phyloP scores from a whole-genome alignment of 2,888 invertebrate species.

The Cylindroiulus punctatus region DNA sequence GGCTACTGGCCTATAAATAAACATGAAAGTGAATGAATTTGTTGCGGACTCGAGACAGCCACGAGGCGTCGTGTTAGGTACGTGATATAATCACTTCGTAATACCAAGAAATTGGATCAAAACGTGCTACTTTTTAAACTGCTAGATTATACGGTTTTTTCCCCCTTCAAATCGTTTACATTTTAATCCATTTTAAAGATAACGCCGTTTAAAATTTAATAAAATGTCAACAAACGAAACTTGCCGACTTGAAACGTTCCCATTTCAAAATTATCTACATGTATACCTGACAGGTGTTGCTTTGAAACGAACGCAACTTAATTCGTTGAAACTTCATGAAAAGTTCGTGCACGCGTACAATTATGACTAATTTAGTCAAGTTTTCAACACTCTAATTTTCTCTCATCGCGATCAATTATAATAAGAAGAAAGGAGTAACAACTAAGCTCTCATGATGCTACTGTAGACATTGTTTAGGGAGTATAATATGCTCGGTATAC shows the following conservation, averaged over 20 bases:
- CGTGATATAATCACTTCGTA: background rate
- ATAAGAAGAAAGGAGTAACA: background rate
- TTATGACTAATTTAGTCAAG: conserved; percentile 11
- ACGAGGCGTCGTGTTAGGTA: conserved; percentile 5
- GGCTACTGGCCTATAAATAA: conserved; percentile 40
- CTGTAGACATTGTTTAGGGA: no score
- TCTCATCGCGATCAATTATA: background rate
- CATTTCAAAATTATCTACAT: background rate
- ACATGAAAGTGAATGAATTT: background rate
- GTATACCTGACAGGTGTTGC: background rate
- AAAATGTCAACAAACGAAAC: conserved; percentile 35
- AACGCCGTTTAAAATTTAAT: conserved; percentile 30
- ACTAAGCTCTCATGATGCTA: no score
- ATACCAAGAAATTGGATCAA: background rate
- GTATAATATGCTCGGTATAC: no score
- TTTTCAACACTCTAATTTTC: background rate
- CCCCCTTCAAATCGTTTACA: background rate
- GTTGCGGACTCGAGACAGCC: background rate
- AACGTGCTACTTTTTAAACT: conserved; percentile 35
- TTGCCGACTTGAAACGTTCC: conserved; percentile 25
- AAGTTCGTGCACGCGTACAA: background rate
- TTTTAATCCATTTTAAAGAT: conserved; percentile 43
- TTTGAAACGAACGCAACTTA: background rate
- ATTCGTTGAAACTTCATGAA: conserved; percentile 29
- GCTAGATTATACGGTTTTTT: background rate